Conservation (phyloP, 2,113 vertebrate genomes). For the Monarcha castaneiventris region DNA sequence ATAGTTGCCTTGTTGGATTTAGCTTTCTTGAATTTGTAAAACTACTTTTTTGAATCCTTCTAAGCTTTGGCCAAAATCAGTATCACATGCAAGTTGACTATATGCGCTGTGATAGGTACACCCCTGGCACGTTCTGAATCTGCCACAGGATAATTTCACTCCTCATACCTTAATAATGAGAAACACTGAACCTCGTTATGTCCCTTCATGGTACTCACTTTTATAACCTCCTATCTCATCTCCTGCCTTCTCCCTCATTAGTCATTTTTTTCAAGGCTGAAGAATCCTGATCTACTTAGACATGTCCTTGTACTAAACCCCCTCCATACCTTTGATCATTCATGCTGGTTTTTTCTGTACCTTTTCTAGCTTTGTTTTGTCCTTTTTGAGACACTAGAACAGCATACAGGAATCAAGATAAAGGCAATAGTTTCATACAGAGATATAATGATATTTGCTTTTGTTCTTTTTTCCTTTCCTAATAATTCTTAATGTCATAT, state of each 20-base stretch:
- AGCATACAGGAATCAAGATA: neutral
- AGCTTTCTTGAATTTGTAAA: neutral
- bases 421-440: conserved; percentile 9
- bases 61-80: neutral
- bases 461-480: conserved; percentile 19
- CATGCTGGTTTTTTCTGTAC: neutral
- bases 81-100: neutral
- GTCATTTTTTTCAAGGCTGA: neutral
- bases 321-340: conserved; percentile 23
- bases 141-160: neutral
- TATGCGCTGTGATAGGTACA: neutral
- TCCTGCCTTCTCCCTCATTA: neutral
- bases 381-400: conserved; percentile 1
- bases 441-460: conserved; percentile 5
- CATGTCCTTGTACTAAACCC: neutral
- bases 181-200: neutral
- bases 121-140: neutral
- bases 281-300: neutral
- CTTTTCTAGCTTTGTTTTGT: conserved; percentile 4
- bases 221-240: neutral
- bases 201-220: neutral
- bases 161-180: neutral
- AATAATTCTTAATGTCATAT: conserved; percentile 32
- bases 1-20: neutral
- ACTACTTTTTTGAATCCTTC: neutral